Conservation (phyloP, 2,797 vertebrate genomes). For the Sternarchorhynchus goeldii region DNA sequence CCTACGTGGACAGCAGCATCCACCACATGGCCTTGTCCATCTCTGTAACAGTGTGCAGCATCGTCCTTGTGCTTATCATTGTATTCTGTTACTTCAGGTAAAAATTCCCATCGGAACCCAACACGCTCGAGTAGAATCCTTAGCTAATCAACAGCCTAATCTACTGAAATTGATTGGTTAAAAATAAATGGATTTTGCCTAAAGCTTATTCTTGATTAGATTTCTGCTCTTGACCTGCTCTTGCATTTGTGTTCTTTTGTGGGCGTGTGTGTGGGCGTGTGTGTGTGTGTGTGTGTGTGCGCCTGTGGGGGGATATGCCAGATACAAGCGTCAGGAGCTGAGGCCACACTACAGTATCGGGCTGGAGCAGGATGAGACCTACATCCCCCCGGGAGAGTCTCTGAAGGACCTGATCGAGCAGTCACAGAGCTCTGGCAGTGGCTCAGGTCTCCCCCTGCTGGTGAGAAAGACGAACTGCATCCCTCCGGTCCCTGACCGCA, state of each 20-base stretch:
- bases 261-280: background rate
- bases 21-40: constrained; percentile 88
- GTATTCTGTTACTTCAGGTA: constrained; percentile 92
- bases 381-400: constrained; percentile 87
- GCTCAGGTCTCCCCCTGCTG: constrained; percentile 99
- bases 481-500: background rate
- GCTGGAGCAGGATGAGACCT: constrained; percentile 90
- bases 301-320: constrained; percentile 56
- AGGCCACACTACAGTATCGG: constrained; percentile 88
- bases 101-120: constrained; percentile 28
- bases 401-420: constrained; percentile 91
- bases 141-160: no score
- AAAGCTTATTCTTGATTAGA: constrained; percentile 1
- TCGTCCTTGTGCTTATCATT: constrained; percentile 82
- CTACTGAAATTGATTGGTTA: no score
- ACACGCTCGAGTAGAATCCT: no score
- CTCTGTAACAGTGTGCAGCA: constrained; percentile 83
- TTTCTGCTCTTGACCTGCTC: background rate
- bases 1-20: constrained; percentile 82
- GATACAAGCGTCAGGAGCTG: constrained; percentile 86
- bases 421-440: constrained; percentile 94
- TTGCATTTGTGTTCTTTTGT: background rate
- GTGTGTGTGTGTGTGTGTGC: background rate
- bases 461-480: constrained; percentile 67
- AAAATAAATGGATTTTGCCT: background rate